Evolutionary conservation across 2,888 invertebrate species (phyloP).

Genomic region (Epistrophe eligans): DNA sequence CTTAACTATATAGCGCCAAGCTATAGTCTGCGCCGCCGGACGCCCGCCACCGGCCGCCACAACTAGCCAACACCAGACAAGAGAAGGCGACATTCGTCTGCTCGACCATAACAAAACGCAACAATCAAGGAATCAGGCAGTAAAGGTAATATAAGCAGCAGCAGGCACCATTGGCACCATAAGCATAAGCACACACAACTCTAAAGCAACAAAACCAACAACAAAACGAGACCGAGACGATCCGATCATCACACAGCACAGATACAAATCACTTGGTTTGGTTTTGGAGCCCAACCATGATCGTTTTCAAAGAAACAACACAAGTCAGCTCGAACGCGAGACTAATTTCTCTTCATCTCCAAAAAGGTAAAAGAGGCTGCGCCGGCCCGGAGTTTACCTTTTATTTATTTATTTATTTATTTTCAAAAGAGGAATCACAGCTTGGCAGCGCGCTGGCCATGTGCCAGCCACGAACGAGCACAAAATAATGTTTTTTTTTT

Average conservation of each 20-base stretch:
- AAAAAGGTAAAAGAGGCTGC: conserved; percentile 62
- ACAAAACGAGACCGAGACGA: conserved; percentile 42
- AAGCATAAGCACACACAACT: conserved; percentile 54
- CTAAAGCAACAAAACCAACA: conserved; percentile 35
- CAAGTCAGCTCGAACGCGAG: conserved; percentile 52
- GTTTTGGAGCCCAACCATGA: conserved; percentile 73
- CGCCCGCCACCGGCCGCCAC: conserved; percentile 1
- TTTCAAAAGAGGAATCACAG: conserved; percentile 57
- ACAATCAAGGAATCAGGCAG: conserved; percentile 39
- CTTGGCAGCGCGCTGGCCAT: conserved; percentile 72
- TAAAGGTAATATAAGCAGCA: conserved; percentile 44
- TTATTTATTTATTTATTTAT: conserved; percentile 13
- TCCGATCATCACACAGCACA: conserved; percentile 60
- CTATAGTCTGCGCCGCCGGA: conserved; percentile 2
- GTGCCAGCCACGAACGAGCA: conserved; percentile 68
- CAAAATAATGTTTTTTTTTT: conserved; percentile 32
- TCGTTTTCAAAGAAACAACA: conserved; percentile 69
- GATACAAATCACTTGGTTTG: conserved; percentile 68
- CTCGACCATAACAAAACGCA: conserved; percentile 64
- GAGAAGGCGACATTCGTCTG: conserved; percentile 74
- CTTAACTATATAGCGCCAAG: conserved; percentile 26
- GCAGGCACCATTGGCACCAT: conserved; percentile 48
- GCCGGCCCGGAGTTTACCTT: conserved; percentile 46
- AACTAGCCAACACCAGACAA: conserved; percentile 46
- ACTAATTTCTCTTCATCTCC: conserved; percentile 82